Evolutionary conservation across 2,797 vertebrate species (phyloP), one percentile per base, ranked within the genome.

Genomic region (Clarias fuscus): DNA sequence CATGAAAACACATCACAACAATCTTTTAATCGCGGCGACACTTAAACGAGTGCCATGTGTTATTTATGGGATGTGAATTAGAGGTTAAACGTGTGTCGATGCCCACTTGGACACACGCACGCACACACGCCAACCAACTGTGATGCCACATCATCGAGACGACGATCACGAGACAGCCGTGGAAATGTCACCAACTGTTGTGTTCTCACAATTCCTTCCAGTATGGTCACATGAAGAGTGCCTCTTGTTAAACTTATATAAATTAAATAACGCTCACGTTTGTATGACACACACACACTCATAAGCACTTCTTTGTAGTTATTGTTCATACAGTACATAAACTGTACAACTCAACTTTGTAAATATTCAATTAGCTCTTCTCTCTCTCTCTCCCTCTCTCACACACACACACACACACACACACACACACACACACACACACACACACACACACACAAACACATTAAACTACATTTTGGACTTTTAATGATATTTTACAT

Each of bases 161-260:
- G 76, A 87, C 15, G 24, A 8, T 73, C 84, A 67, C 65, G 58
- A 81, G 84, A 84, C 56, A 80, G 79, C 27, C 84, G 13, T n/a
- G 72, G 10, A 90, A 90, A 89, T 90, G 86, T 86, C 88, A 89
- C 81, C 87, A 86, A 85, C 86, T 82, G 80, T 84, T 73, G 68
- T 64, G 22, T 53, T 67, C 56, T 27, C 61, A 48, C 24, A 48
- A 48, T 48, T 81, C 64, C 37, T 67, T 53, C 40, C 40, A 67
- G 61, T 30, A 48, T 67, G 40, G 17, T 48, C 62, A 82, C 30
- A 37, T 65, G 20, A 81, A 65, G n/a, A 27, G 13, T 37, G 5
- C 30, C 58, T 59, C 7, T 37, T 61, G 11, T 33, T 61, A 14
- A 75, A 75, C 40, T 53, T 56, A 76, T 27, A 5, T 27, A 76